Conservation (phyloP, 2,888 invertebrate genomes). For the Drosophila kanekoi region DNA sequence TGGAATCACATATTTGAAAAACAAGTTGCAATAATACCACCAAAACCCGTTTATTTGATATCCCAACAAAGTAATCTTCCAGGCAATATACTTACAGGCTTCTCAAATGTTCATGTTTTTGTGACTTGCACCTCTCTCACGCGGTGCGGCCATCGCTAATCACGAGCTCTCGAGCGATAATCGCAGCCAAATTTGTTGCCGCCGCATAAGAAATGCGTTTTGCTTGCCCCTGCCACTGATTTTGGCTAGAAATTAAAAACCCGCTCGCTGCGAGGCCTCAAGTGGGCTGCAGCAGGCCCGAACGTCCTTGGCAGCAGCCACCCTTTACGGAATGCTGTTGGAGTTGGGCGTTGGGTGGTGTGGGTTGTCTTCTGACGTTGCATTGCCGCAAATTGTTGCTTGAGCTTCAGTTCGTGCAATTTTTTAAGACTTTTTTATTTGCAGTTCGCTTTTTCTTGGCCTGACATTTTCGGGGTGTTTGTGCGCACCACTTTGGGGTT, state of each 20-base stretch:
- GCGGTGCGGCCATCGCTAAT: constrained; percentile 10
- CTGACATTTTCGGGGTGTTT: constrained; percentile 52
- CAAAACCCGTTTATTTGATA: no score
- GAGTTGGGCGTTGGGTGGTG: constrained; percentile 19
- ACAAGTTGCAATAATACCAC: no score
- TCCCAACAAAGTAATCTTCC: no score
- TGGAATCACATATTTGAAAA: no score
- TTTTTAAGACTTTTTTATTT: constrained; percentile 59
- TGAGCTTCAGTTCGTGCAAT: constrained; percentile 55
- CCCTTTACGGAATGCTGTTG: constrained; percentile 32
- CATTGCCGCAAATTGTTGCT: constrained; percentile 70
- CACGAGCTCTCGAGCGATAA: constrained; percentile 20
- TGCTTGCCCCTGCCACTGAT: constrained; percentile 35
- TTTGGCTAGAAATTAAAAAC: constrained; percentile 57
- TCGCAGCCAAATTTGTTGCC: constrained; percentile 44
- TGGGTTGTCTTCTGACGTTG: constrained; percentile 71
- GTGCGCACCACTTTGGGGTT: constrained; percentile 64
- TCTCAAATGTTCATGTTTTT: background rate
- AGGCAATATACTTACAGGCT: no score
- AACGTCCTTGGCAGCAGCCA: constrained; percentile 61
- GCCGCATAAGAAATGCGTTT: constrained; percentile 59
- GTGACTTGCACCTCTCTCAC: background rate
- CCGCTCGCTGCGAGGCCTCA: constrained; percentile 42
- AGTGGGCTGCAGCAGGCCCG: constrained; percentile 62
- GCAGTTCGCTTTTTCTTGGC: constrained; percentile 49